phyloP scores from a whole-genome alignment of 2,113 vertebrate genomes.

The Limnothrissa miodon region DNA sequence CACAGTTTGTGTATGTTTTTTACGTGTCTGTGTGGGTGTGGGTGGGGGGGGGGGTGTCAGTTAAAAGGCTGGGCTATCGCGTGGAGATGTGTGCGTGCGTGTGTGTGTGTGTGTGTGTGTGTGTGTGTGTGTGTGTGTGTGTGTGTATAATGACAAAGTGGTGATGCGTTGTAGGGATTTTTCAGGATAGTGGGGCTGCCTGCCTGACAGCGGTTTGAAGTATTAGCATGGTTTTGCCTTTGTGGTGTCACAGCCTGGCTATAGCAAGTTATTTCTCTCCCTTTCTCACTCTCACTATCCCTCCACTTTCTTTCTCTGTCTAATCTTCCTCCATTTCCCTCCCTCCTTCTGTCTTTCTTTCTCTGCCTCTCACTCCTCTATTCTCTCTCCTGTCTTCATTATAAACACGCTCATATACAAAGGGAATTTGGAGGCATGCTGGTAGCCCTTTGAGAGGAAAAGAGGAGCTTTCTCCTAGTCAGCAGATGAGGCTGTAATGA shows the following conservation, averaged over 20 bases:
- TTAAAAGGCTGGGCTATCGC: too few relatives aligned
- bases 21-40: constrained; percentile 24
- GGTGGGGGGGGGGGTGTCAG: background rate
- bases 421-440: background rate
- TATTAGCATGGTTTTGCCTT: constrained; percentile 31
- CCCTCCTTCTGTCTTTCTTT: background rate
- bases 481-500: constrained; percentile 4
- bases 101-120: constrained; percentile 10
- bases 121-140: background rate
- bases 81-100: constrained; percentile 20
- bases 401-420: background rate
- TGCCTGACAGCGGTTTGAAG: constrained; percentile 19
- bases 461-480: background rate
- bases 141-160: constrained; percentile 28
- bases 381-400: background rate
- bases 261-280: background rate
- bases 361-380: background rate
- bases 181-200: constrained; percentile 13
- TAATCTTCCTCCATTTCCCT: background rate
- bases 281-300: background rate
- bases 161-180: background rate
- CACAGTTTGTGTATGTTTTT: background rate
- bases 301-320: constrained; percentile 26
- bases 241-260: background rate
- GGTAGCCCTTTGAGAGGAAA: background rate